Percentiles rank a stretch among this genome's conserved stretches.
phyloP scores from a whole-genome alignment of 2,888 invertebrate genomes.

The Nebria brevicollis region DNA sequence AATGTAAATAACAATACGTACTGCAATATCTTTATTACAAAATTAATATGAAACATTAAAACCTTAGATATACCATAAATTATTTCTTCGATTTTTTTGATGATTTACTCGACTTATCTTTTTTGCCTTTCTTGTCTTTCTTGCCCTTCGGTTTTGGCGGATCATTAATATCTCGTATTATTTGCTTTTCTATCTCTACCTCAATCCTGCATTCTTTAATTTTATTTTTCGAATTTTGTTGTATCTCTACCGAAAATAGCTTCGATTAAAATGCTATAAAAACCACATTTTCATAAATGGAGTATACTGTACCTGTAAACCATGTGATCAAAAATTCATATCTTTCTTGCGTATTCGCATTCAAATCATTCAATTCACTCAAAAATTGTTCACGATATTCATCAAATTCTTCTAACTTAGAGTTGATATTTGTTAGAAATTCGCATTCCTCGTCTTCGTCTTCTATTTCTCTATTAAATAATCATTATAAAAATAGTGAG shows the following conservation, averaged over 20 bases:
- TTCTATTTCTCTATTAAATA: neutral
- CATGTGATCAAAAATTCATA: constrained; percentile 28
- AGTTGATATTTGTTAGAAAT: neutral
- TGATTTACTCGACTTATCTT: neutral
- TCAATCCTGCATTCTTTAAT: neutral
- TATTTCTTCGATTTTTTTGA: neutral
- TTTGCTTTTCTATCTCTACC: neutral
- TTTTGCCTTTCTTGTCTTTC: neutral
- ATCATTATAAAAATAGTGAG: too few relatives aligned
- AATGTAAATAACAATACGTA: too few relatives aligned
- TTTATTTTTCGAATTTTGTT: neutral
- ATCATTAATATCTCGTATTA: neutral
- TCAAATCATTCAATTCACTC: constrained; percentile 40
- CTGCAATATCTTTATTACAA: neutral
- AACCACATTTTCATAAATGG: neutral
- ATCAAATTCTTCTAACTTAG: constrained; percentile 27
- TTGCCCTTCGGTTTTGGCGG: neutral
- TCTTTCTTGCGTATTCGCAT: constrained; percentile 38
- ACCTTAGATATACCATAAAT: neutral
- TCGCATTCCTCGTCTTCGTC: neutral
- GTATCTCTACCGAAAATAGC: neutral
- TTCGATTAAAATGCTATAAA: neutral
- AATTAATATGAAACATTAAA: neutral
- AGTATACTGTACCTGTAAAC: constrained; percentile 34
- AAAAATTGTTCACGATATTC: constrained; percentile 23